Evolutionary conservation across 2,797 vertebrate genomes (phyloP).

Genomic region (Bovichtus diacanthus): DNA sequence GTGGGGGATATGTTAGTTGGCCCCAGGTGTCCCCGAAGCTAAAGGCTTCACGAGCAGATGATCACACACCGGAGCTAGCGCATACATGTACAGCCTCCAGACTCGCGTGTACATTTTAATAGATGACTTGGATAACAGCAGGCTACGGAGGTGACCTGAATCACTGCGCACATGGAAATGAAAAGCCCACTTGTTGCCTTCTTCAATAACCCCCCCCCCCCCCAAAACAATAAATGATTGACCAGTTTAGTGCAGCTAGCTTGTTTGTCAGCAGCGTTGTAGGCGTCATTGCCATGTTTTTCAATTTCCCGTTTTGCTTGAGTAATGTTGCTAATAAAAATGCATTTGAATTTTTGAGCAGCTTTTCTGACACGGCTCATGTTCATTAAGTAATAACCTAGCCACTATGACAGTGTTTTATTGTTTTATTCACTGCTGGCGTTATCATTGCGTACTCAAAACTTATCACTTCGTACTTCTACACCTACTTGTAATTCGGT

Average conservation of each 20-base stretch:
- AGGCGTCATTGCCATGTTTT: neutral
- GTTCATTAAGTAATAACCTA: neutral
- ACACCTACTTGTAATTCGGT: neutral
- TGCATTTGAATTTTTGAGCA: neutral
- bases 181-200: neutral
- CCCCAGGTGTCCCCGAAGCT: conserved; percentile 51
- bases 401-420: neutral
- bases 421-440: neutral
- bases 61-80: conserved; percentile 40
- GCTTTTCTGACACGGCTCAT: neutral
- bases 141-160: neutral
- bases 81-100: neutral
- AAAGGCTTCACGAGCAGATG: conserved; percentile 48
- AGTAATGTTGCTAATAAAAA: neutral
- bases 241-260: neutral
- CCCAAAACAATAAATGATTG: too few species aligned
- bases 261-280: neutral
- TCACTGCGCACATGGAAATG: too few species aligned
- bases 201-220: too few species aligned
- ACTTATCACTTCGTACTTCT: neutral
- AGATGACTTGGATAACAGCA: neutral
- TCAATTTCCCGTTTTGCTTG: neutral
- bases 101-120: neutral
- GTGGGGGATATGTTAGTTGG: conserved; percentile 19
- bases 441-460: neutral